A percentile compares a stretch with the other conserved stretches of the same genome.
Conservation (phyloP, 1,140 invertebrate genomes). For the honey bee (Apis mellifera) region DNA sequence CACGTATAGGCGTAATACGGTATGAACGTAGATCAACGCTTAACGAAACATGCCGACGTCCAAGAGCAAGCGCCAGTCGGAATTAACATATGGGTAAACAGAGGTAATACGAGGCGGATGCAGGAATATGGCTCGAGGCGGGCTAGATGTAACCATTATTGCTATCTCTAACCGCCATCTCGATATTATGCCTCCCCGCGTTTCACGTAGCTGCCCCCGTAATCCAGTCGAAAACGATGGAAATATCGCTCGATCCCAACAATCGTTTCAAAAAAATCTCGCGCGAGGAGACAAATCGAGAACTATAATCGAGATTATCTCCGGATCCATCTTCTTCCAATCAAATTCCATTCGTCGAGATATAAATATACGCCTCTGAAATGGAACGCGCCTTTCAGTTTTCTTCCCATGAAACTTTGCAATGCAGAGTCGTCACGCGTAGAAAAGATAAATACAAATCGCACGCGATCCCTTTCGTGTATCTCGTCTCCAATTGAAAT, state of each 20-base stretch:
- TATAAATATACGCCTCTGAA: too few relatives aligned
- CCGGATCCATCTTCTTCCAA: too few relatives aligned
- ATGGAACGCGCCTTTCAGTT: too few relatives aligned
- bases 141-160: slow-evolving; percentile 33
- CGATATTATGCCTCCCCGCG: slow-evolving; percentile 47
- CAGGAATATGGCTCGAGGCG: slow-evolving; percentile 21
- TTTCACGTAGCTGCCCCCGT: not conserved
- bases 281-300: slow-evolving; percentile 16
- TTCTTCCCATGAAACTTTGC: too few relatives aligned
- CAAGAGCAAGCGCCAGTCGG: slow-evolving; percentile 27
- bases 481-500: not conserved
- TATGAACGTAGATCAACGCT: slow-evolving; percentile 50
- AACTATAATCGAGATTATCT: slow-evolving; percentile 19
- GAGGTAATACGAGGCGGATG: slow-evolving; percentile 50
- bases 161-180: slow-evolving; percentile 54
- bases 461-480: too few relatives aligned
- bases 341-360: too few relatives aligned
- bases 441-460: too few relatives aligned
- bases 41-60: slow-evolving; percentile 54
- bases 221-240: slow-evolving; percentile 21
- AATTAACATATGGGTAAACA: slow-evolving; percentile 63
- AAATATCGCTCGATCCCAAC: not conserved
- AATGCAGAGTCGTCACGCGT: too few relatives aligned
- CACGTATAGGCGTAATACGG: slow-evolving; percentile 21
- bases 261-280: slow-evolving; percentile 4